These are phyloP conservation scores for Telenomus remus DNA, from an alignment of 1,140 invertebrate genomes.

Conservation along the genomic window DNA sequence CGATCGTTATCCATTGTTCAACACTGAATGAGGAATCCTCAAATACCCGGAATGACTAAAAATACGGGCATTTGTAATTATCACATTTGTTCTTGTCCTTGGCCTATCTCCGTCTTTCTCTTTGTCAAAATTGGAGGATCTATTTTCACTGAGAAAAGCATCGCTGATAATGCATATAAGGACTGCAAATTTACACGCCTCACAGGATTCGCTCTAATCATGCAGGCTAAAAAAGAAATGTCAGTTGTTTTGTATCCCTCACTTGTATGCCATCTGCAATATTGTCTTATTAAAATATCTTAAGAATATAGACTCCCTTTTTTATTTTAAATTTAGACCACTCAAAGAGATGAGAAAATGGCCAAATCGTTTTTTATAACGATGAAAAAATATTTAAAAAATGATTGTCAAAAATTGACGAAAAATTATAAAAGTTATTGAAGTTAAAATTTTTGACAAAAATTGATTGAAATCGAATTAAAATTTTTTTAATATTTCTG, in stretches of 20 bases:
- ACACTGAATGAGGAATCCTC: constrained; percentile 47
- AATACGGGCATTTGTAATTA: constrained; percentile 58
- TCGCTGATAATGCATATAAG: constrained; percentile 39
- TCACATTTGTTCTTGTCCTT: constrained; percentile 56
- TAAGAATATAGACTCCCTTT: neutral
- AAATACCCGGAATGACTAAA: constrained; percentile 51
- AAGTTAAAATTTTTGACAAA: too few species aligned
- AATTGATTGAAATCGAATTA: too few species aligned
- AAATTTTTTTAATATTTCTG: too few species aligned
- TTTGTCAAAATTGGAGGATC: constrained; percentile 22
- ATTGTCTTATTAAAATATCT: too few species aligned
- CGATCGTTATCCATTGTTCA: constrained; percentile 56
- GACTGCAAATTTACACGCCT: constrained; percentile 16
- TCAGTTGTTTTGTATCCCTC: constrained; percentile 15
- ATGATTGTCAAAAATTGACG: too few species aligned
- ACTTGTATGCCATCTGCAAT: too few species aligned
- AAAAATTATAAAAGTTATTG: too few species aligned
- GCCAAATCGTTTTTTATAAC: too few species aligned
- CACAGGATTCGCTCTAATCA: constrained; percentile 38
- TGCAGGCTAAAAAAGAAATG: constrained; percentile 30
- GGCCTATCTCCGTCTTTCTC: constrained; percentile 28
- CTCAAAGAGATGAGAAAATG: too few species aligned
- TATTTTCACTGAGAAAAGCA: constrained; percentile 43
- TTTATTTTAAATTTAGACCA: constrained; percentile 7
- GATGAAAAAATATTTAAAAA: too few species aligned